Base-by-base conservation (phyloP, 2,797 vertebrate genomes). In the Lophius americanus region DNA sequence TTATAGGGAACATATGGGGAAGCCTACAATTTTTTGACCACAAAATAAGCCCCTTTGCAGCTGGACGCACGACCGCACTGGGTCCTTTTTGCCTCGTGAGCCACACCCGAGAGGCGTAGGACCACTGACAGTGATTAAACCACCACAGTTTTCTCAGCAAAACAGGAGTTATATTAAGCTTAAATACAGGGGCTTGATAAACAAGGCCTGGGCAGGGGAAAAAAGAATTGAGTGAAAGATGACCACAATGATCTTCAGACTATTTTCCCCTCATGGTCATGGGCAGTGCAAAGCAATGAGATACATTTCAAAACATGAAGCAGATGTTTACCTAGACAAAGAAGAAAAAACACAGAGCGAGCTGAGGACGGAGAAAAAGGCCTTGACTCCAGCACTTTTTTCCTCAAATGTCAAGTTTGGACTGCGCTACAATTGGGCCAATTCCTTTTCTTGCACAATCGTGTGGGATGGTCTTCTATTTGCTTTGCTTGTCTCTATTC, bases 161-260 rank as follows among this genome's bases (percentile, higher is more conserved):
- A 94, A 94, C 91, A 93, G 92, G 88, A 94, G 93, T 94, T 95
- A 94, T 94, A 94, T 94, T 94, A 93, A 95, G 91, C 93, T 93
- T 95, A 95, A 95, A 94, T 94, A 94, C 92, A 94, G 94, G 93
- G 93, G 94, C 92, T 94, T 93, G 93, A 94, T 94, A 94, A 95
- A 94, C 93, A 93, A 93, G 93, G 88, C 80, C 79, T 88, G 89
- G 91, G 88, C 86, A 91, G 89, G 86, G 88, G 84, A 89, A 90
- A 88, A 89, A 88, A 89, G 84, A 86, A 90, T 81, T 75, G 83
- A 92, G 83, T 82, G 85, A 87, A 88, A 89, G 85, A 90, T 76
- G 60, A 87, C 91, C 92, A 89, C 92, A 92, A 91, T 87, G 85
- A 92, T 91, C 88, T 90, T 91, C 84, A 90, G 85, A 90, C 89